Conservation (phyloP, 2,797 vertebrate species). For the Chrosomus eos region DNA sequence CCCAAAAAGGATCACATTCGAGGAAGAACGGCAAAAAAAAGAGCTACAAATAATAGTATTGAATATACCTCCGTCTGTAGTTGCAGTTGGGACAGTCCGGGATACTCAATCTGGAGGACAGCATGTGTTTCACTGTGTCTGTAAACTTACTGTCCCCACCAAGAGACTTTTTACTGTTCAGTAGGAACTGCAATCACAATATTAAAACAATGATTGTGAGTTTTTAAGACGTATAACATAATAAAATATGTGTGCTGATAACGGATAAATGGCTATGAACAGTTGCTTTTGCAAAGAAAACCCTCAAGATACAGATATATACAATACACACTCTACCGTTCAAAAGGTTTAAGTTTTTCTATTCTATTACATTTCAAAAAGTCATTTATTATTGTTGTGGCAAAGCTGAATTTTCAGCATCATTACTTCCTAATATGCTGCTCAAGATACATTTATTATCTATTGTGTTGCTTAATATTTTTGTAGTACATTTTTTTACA, state of each 20-base stretch:
- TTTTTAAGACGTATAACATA: not conserved
- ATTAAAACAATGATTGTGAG: not conserved
- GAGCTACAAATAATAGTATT: not conserved
- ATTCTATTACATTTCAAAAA: too few species aligned
- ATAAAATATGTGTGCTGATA: not conserved
- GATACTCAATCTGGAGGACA: constrained; percentile 92
- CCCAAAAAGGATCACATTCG: not conserved
- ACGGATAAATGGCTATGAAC: not conserved
- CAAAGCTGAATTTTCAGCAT: too few species aligned
- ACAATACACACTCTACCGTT: not conserved
- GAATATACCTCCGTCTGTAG: constrained; percentile 88
- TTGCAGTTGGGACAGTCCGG: constrained; percentile 98
- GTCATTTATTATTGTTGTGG: too few species aligned
- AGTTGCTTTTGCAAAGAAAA: not conserved
- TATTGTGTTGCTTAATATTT: not conserved
- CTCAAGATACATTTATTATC: not conserved
- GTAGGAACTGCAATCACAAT: constrained; percentile 76
- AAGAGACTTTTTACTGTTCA: constrained; percentile 87
- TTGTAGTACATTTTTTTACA: too few species aligned
- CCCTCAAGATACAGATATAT: not conserved
- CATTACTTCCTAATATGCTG: not conserved
- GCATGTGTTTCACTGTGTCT: constrained; percentile 93
- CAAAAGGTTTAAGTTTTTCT: not conserved
- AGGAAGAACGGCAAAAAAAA: not conserved
- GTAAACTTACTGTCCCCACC: constrained; percentile 91